These are phyloP conservation scores for Pristis pectinata DNA, from an alignment of 2,797 vertebrate genomes.

Conservation along the genomic window DNA sequence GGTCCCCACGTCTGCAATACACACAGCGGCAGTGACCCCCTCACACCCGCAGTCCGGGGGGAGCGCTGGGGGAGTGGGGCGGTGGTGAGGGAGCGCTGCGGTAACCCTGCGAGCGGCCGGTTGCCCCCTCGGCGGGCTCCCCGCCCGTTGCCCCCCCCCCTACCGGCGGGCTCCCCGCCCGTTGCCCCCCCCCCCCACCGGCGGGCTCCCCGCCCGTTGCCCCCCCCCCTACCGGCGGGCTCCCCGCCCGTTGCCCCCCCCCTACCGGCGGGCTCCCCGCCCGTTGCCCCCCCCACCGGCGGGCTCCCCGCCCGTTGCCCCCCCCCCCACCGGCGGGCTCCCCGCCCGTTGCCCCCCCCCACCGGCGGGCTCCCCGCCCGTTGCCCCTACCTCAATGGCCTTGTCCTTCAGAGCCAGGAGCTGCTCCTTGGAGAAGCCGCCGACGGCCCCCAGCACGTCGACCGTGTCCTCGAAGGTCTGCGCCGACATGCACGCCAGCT, in stretches of 20 bases:
- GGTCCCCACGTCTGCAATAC: not conserved
- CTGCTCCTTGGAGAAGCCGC: not conserved
- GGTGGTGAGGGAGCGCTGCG: not conserved
- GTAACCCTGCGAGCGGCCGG: too few relatives aligned
- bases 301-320: not conserved
- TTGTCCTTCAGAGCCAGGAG: not conserved
- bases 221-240: not conserved
- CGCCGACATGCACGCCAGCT: not conserved
- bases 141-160: not conserved
- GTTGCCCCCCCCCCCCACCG: too few relatives aligned
- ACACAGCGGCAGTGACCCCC: not conserved
- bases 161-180: too few relatives aligned
- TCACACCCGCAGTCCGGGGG: not conserved
- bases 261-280: too few relatives aligned
- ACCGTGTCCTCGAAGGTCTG: conserved; percentile 19
- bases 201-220: too few relatives aligned
- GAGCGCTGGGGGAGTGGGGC: not conserved
- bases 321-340: not conserved
- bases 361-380: too few relatives aligned
- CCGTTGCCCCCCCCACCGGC: too few relatives aligned
- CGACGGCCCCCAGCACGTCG: not conserved
- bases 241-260: not conserved
- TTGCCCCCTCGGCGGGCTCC: not conserved
- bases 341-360: not conserved
- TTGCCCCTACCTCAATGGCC: not conserved